phyloP scores from a whole-genome alignment of 2,113 vertebrate genomes.

The Rhinoderma darwinii region DNA sequence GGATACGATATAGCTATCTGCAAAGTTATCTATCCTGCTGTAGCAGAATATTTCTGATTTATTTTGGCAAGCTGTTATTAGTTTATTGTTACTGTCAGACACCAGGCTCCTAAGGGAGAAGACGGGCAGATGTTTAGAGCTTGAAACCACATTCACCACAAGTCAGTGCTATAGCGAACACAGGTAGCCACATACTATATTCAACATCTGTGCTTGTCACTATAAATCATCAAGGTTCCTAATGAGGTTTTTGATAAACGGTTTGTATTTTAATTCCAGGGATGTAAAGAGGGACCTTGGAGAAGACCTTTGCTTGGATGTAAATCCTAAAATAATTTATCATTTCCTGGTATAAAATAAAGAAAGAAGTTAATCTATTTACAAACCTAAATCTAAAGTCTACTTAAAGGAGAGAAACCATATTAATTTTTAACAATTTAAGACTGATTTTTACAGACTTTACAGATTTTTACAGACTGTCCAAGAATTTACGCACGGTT shows the following conservation, averaged over 20 bases:
- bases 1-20: neutral
- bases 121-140: constrained; percentile 34
- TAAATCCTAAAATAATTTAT: neutral
- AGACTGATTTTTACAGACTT: no score
- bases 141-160: constrained; percentile 7
- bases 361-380: neutral
- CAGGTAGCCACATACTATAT: constrained; percentile 29
- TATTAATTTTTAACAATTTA: no score
- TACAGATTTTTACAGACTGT: no score
- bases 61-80: constrained; percentile 33
- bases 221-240: constrained; percentile 13
- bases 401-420: neutral
- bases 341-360: neutral
- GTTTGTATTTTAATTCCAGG: neutral
- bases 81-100: constrained; percentile 47
- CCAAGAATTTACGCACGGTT: no score
- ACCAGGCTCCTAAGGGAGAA: constrained; percentile 12
- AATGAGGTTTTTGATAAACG: constrained; percentile 36
- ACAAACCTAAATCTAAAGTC: neutral
- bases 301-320: neutral
- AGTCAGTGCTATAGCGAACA: neutral
- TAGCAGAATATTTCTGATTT: constrained; percentile 28
- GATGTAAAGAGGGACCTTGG: neutral
- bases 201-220: constrained; percentile 48
- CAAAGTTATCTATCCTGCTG: neutral